Conservation (phyloP, 2,797 vertebrate species). For the Heliangelus exortis region DNA sequence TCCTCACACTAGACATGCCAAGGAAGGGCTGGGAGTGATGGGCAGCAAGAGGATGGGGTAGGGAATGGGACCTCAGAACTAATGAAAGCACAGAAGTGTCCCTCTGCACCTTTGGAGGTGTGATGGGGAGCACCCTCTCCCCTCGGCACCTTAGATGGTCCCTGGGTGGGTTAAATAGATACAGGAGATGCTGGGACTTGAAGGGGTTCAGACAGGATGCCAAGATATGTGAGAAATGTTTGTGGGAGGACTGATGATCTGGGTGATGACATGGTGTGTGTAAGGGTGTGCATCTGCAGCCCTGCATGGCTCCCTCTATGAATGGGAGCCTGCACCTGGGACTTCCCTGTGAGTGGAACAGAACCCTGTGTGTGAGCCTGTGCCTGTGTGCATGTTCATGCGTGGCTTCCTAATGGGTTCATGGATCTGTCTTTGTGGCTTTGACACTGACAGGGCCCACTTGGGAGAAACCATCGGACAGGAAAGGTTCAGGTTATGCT, state of each 20-base stretch:
- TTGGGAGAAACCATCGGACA: not conserved
- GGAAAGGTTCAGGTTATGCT: not conserved
- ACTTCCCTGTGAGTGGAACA: not conserved
- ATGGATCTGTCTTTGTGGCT: accelerated
- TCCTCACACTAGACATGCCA: not conserved
- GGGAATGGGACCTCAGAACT: not conserved
- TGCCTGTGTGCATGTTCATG: not conserved
- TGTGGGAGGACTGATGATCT: not conserved
- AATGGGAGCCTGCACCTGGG: not conserved
- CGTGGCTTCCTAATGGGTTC: not conserved
- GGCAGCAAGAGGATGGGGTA: not conserved
- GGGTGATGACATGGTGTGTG: accelerated
- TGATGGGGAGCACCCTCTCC: not conserved
- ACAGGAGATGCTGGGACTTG: not conserved
- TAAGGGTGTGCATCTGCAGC: not conserved
- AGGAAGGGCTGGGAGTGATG: not conserved
- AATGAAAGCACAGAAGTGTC: not conserved
- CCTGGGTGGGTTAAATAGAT: not conserved
- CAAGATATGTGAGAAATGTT: accelerated
- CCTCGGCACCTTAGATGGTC: accelerated
- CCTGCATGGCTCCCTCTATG: not conserved
- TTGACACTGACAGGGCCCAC: not conserved
- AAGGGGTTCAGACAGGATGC: not conserved
- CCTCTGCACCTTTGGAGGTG: not conserved
- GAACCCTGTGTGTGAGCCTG: accelerated